Evolutionary conservation across 1,140 invertebrate species (phyloP), one percentile per base, ranked within the genome.

Genomic region (Archegozetes longisetosus): DNA sequence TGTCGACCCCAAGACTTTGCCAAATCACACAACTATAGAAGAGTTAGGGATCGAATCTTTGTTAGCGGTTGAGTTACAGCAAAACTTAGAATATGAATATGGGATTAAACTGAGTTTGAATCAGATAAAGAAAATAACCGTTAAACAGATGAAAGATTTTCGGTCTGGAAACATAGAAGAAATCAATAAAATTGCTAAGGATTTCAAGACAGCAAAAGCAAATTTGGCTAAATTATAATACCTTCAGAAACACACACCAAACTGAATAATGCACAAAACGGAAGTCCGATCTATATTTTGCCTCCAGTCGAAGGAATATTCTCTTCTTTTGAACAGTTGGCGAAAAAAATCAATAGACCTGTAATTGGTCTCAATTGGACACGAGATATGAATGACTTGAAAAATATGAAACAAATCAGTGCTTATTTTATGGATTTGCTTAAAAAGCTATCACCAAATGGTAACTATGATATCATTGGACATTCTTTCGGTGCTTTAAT

Each of bases 11-110:
- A 76, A 93, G 2, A 83, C 84, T 53, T 72, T 55, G 89, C 94
- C 49, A 93, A 55, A 78, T 40, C 77, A 79, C 4, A 78, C 82
- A 0, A 85, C 80, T 26, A 73, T 98, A 12, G 86, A 85, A 14
- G 92, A 49, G 22, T n/a, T 53, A 12, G 93, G 94, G 50, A 88
- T 98, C 81, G 94, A 98, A 69, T 95, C 90, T 0, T 73, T 98
- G 29, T 96, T 97, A 91, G 90, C 88, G 55, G 88, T 93, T 0
- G 93, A 98, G 76, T 89, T 98, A 62, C 95, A 95, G 73, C 91
- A 97, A 70, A 89, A 85, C 0, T 73, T 98, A 12, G 91, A 97
- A 70, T 78, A 89, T 55, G 88, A 88, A 65, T 93, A 85, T 72
- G 88, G 95, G 71, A 69, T 95, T 12, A 32, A 23, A 4, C 24